Evolutionary conservation across 2,888 invertebrate species (phyloP).

Genomic region (Sipunculus nudus): DNA sequence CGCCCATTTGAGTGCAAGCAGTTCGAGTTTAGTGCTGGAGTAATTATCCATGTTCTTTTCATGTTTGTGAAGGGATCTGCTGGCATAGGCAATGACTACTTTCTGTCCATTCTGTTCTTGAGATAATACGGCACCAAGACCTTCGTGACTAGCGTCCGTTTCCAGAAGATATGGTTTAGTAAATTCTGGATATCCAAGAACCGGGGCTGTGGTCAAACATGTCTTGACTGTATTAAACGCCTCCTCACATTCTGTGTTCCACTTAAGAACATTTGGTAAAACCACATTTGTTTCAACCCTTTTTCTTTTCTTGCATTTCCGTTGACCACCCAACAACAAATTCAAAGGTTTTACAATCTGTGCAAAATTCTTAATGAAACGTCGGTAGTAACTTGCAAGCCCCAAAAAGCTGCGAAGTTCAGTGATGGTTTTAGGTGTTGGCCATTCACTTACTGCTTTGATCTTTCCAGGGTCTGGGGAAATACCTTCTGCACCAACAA

Average conservation of each 20-base stretch:
- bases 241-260: conserved; percentile 16
- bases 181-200: conserved; percentile 41
- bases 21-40: conserved; percentile 36
- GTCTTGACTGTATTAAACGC: conserved; percentile 27
- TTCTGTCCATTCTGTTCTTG: conserved; percentile 29
- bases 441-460: conserved; percentile 28
- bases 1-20: conserved; percentile 39
- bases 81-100: conserved; percentile 36
- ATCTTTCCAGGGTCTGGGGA: conserved; percentile 37
- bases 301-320: conserved; percentile 6
- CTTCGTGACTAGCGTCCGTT: conserved; percentile 30
- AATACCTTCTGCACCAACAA: too few species aligned
- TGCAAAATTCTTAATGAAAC: conserved; percentile 34
- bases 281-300: not conserved
- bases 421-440: conserved; percentile 19
- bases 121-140: conserved; percentile 36
- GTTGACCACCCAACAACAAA: conserved; percentile 15
- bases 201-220: conserved; percentile 24
- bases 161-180: conserved; percentile 33
- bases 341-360: conserved; percentile 33
- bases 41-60: conserved; percentile 37
- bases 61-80: conserved; percentile 24
- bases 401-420: conserved; percentile 32
- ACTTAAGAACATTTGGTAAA: not conserved
- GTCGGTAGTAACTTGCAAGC: conserved; percentile 32